These are phyloP conservation scores for Gadopsis bispinosus DNA, from an alignment of 2,797 vertebrate species.

Conservation along the genomic window DNA sequence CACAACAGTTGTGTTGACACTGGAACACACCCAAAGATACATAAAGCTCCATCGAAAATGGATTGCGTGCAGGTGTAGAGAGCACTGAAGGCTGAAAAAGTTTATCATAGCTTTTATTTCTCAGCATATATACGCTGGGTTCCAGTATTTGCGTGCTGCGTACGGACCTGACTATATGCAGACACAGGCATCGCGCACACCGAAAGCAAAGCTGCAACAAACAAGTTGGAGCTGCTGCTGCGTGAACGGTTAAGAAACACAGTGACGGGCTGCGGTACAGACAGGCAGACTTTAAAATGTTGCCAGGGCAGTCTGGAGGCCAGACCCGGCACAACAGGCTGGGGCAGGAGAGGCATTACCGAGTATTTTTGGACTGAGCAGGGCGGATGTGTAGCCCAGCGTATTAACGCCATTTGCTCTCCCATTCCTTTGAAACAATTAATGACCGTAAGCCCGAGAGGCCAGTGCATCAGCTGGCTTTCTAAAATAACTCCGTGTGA, in stretches of 20 bases:
- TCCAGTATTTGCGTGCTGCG: not conserved
- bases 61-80: not conserved
- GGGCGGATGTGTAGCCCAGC: conserved; percentile 21
- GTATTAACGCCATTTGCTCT: conserved; percentile 62
- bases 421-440: conserved; percentile 62
- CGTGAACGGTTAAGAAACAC: conserved; percentile 3
- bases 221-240: not conserved
- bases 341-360: conserved; percentile 37
- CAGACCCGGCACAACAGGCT: conserved; percentile 59
- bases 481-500: conserved; percentile 60
- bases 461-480: conserved; percentile 58
- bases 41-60: not conserved
- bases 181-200: not conserved
- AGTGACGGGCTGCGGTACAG: not conserved
- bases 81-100: not conserved
- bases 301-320: conserved; percentile 49
- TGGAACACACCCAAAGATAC: conserved; percentile 32
- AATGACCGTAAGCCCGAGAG: conserved; percentile 40
- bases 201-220: not conserved
- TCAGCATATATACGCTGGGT: not conserved
- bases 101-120: not conserved
- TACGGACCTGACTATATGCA: not conserved
- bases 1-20: conserved; percentile 28
- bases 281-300: conserved; percentile 51
- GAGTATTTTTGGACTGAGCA: conserved; percentile 49